phyloP scores from a whole-genome alignment of 2,888 invertebrate genomes.

The Monoplex corrugatus region DNA sequence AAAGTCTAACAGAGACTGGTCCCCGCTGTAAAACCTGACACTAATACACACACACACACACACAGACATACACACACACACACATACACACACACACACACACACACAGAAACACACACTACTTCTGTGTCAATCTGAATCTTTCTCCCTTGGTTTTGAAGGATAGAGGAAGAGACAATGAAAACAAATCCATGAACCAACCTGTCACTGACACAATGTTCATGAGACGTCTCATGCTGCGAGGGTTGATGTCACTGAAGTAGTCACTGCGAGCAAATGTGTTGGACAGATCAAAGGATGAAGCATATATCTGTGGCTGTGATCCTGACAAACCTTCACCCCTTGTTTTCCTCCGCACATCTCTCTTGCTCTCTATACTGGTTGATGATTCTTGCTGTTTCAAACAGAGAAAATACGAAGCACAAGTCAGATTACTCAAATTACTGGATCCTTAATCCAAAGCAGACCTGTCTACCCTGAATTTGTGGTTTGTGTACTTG shows the following conservation, averaged over 20 bases:
- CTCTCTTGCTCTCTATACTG: conserved; percentile 51
- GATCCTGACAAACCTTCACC: conserved; percentile 54
- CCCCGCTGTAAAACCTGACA: too few relatives aligned
- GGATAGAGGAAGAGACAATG: neutral
- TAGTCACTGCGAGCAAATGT: conserved; percentile 95
- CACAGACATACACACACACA: neutral
- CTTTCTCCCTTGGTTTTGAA: too few relatives aligned
- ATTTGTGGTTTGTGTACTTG: too few relatives aligned
- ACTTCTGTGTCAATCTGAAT: too few relatives aligned
- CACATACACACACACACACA: neutral
- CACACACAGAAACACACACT: too few relatives aligned
- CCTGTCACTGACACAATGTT: conserved; percentile 98
- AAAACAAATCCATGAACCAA: conserved; percentile 75
- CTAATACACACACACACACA: too few relatives aligned
- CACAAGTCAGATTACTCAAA: too few relatives aligned
- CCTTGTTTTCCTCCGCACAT: conserved; percentile 39
- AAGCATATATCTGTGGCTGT: conserved; percentile 64
- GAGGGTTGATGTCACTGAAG: conserved; percentile 98
- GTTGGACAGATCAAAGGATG: conserved; percentile 76
- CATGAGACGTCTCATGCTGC: conserved; percentile 97
- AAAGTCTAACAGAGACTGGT: too few relatives aligned
- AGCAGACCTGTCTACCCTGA: too few relatives aligned
- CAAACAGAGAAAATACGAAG: neutral
- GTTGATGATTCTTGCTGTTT: conserved; percentile 56
- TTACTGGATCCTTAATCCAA: too few relatives aligned